A percentile compares a stretch with the other conserved stretches of the same genome.
Conservation (phyloP, 30 jellyfish, hydroid and myxozoan genomes). For the Aurelia aurita complex sp. Pacific region DNA sequence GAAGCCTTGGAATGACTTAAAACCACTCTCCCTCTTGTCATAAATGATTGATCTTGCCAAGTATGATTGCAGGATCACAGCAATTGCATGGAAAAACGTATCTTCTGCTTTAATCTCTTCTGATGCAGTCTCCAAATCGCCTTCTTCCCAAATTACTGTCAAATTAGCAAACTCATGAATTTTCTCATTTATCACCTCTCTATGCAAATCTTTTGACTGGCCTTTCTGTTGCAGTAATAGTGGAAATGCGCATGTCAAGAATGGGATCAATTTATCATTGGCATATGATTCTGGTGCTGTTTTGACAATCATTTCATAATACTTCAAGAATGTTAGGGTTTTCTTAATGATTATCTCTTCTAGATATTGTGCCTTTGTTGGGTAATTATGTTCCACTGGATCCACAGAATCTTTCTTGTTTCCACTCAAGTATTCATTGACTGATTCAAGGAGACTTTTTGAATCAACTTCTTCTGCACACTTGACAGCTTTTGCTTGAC, state of each 20-base stretch:
- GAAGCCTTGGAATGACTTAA: constrained; percentile 10
- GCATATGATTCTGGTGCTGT: constrained; percentile 57
- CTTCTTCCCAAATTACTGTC: constrained; percentile 10
- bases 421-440: constrained; percentile 33
- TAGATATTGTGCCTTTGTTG: constrained; percentile 15
- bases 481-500: constrained; percentile 69
- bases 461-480: constrained; percentile 60
- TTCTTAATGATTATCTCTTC: constrained; percentile 54
- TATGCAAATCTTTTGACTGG: background rate
- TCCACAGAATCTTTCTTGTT: constrained; percentile 9
- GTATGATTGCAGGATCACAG: constrained; percentile 2
- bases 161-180: constrained; percentile 23
- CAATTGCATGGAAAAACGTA: constrained; percentile 12
- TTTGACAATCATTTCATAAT: constrained; percentile 66
- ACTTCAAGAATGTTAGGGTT: constrained; percentile 73
- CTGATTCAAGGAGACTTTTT: constrained; percentile 22
- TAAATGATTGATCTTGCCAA: background rate
- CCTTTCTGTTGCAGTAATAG: constrained; percentile 76
- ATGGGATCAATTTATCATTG: constrained; percentile 77
- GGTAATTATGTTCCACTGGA: constrained; percentile 46
- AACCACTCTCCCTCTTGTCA: constrained; percentile 1
- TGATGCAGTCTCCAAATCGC: background rate
- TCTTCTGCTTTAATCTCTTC: constrained; percentile 7
- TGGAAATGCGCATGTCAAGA: constrained; percentile 87
- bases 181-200: constrained; percentile 23